phyloP scores from a whole-genome alignment of 2,888 invertebrate species.

The Rutpela maculata region DNA sequence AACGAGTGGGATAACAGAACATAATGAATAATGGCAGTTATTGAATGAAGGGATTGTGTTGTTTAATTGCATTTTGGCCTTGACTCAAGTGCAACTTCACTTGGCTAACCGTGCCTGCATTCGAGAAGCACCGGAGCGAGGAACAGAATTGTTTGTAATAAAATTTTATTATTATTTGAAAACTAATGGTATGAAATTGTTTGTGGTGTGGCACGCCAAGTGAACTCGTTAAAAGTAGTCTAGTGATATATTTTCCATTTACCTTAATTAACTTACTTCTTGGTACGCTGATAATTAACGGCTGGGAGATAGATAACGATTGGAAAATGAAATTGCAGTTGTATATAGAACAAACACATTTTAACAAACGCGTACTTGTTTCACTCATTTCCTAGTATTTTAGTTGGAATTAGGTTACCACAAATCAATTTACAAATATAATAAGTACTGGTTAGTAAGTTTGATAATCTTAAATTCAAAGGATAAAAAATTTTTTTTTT shows the following conservation, averaged over 20 bases:
- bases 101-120: slow-evolving; percentile 64
- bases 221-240: slow-evolving; percentile 17
- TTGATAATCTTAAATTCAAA: too few relatives aligned
- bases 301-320: slow-evolving; percentile 7
- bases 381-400: too few relatives aligned
- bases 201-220: slow-evolving; percentile 12
- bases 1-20: slow-evolving; percentile 8
- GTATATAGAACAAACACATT: not conserved
- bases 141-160: slow-evolving; percentile 60
- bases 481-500: too few relatives aligned
- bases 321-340: not conserved
- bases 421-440: too few relatives aligned
- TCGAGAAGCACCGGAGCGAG: slow-evolving; percentile 59
- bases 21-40: slow-evolving; percentile 29
- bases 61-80: slow-evolving; percentile 60
- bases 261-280: slow-evolving; percentile 10
- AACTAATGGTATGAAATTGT: slow-evolving; percentile 17
- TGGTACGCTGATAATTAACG: slow-evolving; percentile 10
- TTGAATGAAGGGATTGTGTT: slow-evolving; percentile 40
- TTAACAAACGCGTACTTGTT: not conserved
- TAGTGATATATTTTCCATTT: slow-evolving; percentile 23
- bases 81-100: slow-evolving; percentile 65
- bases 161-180: slow-evolving; percentile 38
- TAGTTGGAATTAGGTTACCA: too few relatives aligned
- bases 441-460: too few relatives aligned